These are phyloP conservation scores for Polydrusus pterygomalis DNA, from an alignment of 2,888 invertebrate genomes.

Conservation along the genomic window DNA sequence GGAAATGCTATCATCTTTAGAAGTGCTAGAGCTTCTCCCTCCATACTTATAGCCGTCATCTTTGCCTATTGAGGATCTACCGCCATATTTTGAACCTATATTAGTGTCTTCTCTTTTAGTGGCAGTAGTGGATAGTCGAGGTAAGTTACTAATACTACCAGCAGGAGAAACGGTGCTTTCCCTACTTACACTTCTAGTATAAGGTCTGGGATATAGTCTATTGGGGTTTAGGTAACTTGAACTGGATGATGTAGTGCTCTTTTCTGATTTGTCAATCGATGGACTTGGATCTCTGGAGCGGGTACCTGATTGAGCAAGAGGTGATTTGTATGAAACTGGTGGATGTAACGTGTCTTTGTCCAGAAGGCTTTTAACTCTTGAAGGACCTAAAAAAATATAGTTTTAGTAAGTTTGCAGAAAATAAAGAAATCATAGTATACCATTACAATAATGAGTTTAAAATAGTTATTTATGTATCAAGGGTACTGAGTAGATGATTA, in stretches of 20 bases:
- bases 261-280: constrained; percentile 64
- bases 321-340: constrained; percentile 72
- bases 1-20: constrained; percentile 58
- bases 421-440: no score
- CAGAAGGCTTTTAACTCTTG: constrained; percentile 61
- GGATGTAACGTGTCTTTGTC: constrained; percentile 71
- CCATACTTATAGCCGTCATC: constrained; percentile 55
- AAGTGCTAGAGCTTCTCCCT: constrained; percentile 52
- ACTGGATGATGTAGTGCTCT: constrained; percentile 72
- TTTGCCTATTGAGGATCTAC: constrained; percentile 57
- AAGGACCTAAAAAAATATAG: constrained; percentile 51
- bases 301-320: constrained; percentile 62
- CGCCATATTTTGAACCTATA: constrained; percentile 59
- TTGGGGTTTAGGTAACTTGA: constrained; percentile 72
- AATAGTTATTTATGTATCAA: no score
- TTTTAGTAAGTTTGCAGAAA: no score
- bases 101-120: constrained; percentile 60
- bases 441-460: no score
- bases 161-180: constrained; percentile 66
- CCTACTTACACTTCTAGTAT: constrained; percentile 66
- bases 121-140: constrained; percentile 60
- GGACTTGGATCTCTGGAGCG: constrained; percentile 77
- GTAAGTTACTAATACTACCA: constrained; percentile 63
- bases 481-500: no score
- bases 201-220: constrained; percentile 74